These are phyloP conservation scores for Eurytoma adleriae DNA, from an alignment of 2,888 invertebrate species.

Conservation along the genomic window DNA sequence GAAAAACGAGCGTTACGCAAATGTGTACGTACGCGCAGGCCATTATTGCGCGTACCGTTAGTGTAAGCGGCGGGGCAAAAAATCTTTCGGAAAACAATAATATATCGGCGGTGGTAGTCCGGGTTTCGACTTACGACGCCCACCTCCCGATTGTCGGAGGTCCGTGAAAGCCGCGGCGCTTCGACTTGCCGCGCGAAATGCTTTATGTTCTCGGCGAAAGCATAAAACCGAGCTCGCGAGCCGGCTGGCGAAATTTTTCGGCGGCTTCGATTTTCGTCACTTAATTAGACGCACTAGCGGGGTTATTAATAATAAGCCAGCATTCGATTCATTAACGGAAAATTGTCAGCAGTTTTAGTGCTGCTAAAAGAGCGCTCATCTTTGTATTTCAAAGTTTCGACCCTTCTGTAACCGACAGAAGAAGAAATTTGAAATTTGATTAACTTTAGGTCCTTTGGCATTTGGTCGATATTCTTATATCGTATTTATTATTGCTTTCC, in stretches of 20 bases:
- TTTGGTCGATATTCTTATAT: too few relatives aligned
- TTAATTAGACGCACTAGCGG: too few relatives aligned
- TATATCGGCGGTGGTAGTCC: constrained; percentile 42
- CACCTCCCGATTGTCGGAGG: constrained; percentile 56
- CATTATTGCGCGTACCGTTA: constrained; percentile 57
- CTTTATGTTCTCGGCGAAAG: constrained; percentile 65
- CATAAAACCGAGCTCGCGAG: constrained; percentile 61
- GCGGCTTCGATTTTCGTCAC: neutral
- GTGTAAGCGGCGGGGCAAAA: constrained; percentile 19
- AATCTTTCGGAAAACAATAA: constrained; percentile 48
- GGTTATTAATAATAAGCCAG: too few relatives aligned
- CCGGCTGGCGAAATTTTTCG: constrained; percentile 15
- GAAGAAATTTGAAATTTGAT: too few relatives aligned
- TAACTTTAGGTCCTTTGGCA: too few relatives aligned
- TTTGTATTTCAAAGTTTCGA: too few relatives aligned
- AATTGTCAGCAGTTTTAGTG: too few relatives aligned
- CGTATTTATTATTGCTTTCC: too few relatives aligned
- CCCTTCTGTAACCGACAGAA: too few relatives aligned
- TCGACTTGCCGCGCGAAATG: constrained; percentile 62
- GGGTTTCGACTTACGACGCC: constrained; percentile 62
- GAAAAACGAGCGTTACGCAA: constrained; percentile 54
- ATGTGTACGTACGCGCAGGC: constrained; percentile 44
- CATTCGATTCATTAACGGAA: too few relatives aligned
- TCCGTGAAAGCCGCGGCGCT: constrained; percentile 57
- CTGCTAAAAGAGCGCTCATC: too few relatives aligned